Evolutionary conservation across 1,140 invertebrate species (phyloP), one percentile per base, ranked within the genome.

Genomic region (Drosophila ohnishii): DNA sequence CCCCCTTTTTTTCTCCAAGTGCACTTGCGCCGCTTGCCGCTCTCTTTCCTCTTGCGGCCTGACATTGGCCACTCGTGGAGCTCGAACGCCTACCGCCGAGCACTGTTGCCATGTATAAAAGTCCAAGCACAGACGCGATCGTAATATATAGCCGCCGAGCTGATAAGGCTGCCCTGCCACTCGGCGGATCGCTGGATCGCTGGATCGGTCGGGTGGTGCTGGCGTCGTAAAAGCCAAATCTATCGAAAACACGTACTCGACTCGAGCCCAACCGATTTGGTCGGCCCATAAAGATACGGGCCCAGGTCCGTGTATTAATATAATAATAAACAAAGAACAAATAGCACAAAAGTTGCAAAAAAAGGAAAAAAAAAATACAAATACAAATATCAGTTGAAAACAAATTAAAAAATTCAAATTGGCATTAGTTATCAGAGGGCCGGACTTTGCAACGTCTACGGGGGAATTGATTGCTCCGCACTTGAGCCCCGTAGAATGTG

Each of bases 221-320:
- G 78, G 64, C 56, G 76, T 81, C 80, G 78, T 86, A 86, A 81
- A 85, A 71, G 60, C 61, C 73, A 84, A 84, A 73, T 67, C 73
- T 82, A 85, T 78, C 62, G 65, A 85, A 77, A 78, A 86, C 81
- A 85, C 40, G 73, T 77, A 85, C 81, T 85, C 59, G 61, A 72
- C 13, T 67, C 44, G 72, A 75, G 25, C 60, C 65, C 61, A 63
- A 76, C 48, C 74, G 69, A 81, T 75, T 79, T 71, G 48, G 53
- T 50, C 55, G 40, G 65, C 69, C 59, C 74, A 81, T 85, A 85
- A 85, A 85, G 73, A 62, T 86, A 78, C 35, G 70, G 34, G 13
- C 34, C 51, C 51, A 25, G 51, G 34, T 5, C 74, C 65, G 37
- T 48, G 72, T 67, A 76, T 66, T 59, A 61, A 76, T 72, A 66